phyloP scores from a whole-genome alignment of 1,140 invertebrate species.

The Trachymyrmex cornetzi region DNA sequence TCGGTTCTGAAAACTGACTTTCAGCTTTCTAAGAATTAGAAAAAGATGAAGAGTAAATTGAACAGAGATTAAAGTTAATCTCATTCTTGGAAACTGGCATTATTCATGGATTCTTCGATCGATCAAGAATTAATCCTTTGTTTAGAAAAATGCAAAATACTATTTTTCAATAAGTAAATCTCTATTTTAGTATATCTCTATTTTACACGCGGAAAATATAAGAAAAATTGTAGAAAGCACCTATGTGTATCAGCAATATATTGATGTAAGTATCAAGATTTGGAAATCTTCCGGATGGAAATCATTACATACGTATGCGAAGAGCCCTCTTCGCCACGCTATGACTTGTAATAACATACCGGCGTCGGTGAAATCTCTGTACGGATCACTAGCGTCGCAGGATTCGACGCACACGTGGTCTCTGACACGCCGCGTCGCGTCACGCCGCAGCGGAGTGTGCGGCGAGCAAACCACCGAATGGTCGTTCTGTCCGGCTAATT shows the following conservation, averaged over 20 bases:
- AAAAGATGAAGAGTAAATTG: no score
- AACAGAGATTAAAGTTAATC: no score
- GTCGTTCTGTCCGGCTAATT: constrained; percentile 85
- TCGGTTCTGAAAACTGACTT: no score
- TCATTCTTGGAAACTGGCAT: no score
- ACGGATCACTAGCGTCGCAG: constrained; percentile 82
- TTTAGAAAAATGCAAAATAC: not conserved
- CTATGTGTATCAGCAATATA: not conserved
- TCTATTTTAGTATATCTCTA: no score
- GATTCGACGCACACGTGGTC: constrained; percentile 82
- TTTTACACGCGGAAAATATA: not conserved
- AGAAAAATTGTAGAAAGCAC: not conserved
- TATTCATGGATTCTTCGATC: not conserved
- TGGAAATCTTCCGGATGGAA: constrained; percentile 21
- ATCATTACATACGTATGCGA: constrained; percentile 1
- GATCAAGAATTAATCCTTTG: no score
- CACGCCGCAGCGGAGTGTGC: constrained; percentile 69
- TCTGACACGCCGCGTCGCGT: constrained; percentile 74
- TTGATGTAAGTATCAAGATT: constrained; percentile 1
- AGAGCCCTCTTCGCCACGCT: not conserved
- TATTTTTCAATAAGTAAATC: not conserved
- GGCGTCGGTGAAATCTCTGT: constrained; percentile 81
- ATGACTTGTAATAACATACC: constrained; percentile 80
- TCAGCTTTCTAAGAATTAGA: no score
- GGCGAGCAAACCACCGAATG: constrained; percentile 85